These are phyloP conservation scores for Montipora capricornis DNA, from an alignment of 64 coral and sea anemone genomes.

Conservation along the genomic window DNA sequence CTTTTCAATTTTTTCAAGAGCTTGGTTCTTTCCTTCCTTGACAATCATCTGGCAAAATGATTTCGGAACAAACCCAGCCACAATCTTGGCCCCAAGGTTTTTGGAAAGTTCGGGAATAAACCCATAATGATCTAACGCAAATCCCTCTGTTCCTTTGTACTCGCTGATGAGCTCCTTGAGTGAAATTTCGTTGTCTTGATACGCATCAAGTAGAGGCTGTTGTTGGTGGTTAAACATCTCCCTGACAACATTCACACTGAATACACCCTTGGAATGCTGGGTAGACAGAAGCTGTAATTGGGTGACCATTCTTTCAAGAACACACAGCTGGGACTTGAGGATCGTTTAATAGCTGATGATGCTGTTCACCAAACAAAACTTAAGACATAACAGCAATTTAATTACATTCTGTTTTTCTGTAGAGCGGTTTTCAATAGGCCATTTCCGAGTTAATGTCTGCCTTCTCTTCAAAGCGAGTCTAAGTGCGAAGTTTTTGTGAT, in stretches of 20 bases:
- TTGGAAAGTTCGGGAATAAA: constrained; percentile 54
- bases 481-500: no score
- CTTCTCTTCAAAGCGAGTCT: no score
- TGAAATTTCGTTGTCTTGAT: constrained; percentile 71
- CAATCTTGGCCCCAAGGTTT: constrained; percentile 55
- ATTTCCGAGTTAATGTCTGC: no score
- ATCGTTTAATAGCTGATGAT: no score
- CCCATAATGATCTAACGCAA: constrained; percentile 68
- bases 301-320: constrained; percentile 27
- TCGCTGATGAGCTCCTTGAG: constrained; percentile 58
- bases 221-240: constrained; percentile 70
- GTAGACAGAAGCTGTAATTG: constrained; percentile 32
- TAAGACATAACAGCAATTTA: no score
- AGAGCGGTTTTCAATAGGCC: no score
- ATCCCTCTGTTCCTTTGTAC: constrained; percentile 79
- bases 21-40: constrained; percentile 42
- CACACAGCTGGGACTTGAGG: no score
- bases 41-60: constrained; percentile 37
- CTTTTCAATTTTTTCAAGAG: constrained; percentile 56
- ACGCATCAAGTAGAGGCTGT: constrained; percentile 77
- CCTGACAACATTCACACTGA: constrained; percentile 17
- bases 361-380: no score
- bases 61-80: constrained; percentile 87
- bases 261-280: background rate
- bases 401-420: no score